Base-by-base conservation (phyloP, 1,140 invertebrate species). In the Aphelenchoides fujianensis region DNA sequence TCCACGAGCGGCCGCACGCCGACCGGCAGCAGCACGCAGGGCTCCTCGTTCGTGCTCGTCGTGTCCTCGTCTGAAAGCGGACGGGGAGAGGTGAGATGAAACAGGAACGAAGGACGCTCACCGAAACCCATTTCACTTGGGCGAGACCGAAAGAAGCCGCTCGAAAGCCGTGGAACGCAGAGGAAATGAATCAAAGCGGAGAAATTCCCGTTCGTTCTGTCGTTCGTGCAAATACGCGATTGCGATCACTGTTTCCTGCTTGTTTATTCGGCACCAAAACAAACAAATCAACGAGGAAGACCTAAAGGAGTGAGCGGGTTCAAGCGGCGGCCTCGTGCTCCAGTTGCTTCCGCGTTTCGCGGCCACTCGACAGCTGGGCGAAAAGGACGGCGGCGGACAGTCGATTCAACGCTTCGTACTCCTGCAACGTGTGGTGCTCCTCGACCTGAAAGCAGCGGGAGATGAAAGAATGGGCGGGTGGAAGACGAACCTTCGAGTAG, bases 371-470 rank as follows among this genome's bases (percentile, higher is more conserved):
- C 55, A 82, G 73, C 61, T 81, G 72, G 3, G 55, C 64, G 75
- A 80, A 85, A 2, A 80, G 70, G 52, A 69, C 66, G 16, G 73
- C 89, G 23, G 95, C 93, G 9, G 94, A 88, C 59, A 97, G 86
- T 73, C 94, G 89, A 3, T 91, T 86, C 84, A 91, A 90, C 19
- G 92, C 84, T 81, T 95, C 92, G 59, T 90, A 88, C 82, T 91
- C 89, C 78, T 90, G 91, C 30, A 96, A 84, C 82, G 94, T 93
- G 85, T 97, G 94, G 12, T 92, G 89, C 94, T 94, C 97, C 86
- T 95, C 93, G 1, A 97, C 79, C 74, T 79, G 57, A 77, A n/a
- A n/a, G 73, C 27, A 16, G n/a, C 30, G 73, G 28, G n/a, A 67
- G 12, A 5, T 28, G 30, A 79, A 73, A 19, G 3, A 53, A 34